Conservation (phyloP, 1,140 invertebrate genomes). For the Choristoneura fumiferana region DNA sequence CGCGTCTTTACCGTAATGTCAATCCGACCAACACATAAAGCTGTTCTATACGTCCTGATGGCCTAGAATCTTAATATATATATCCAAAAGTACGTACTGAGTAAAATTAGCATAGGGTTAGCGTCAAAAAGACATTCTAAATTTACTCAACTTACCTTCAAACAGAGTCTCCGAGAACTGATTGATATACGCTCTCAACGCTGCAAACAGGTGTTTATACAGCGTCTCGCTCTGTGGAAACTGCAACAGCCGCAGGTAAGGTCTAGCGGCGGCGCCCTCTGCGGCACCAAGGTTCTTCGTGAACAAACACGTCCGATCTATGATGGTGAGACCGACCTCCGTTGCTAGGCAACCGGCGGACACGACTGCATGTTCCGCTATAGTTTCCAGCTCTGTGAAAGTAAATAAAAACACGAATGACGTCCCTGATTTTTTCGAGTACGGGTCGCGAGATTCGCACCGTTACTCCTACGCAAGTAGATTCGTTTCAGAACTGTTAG, state of each 20-base stretch:
- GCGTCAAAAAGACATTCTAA: too few relatives aligned
- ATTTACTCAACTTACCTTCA: conserved; percentile 81
- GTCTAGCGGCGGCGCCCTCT: conserved; percentile 88
- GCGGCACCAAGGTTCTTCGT: conserved; percentile 87
- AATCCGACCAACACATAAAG: too few relatives aligned
- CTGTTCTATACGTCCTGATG: too few relatives aligned
- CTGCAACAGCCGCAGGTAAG: conserved; percentile 91
- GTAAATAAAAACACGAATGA: too few relatives aligned
- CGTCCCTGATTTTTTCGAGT: too few relatives aligned
- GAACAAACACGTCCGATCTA: conserved; percentile 92
- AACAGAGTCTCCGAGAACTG: conserved; percentile 91
- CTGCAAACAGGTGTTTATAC: conserved; percentile 94
- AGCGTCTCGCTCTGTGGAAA: conserved; percentile 94
- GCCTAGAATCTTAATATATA: too few relatives aligned
- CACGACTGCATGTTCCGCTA: conserved; percentile 82
- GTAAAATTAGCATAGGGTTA: too few relatives aligned
- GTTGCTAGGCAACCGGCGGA: conserved; percentile 93
- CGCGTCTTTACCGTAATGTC: too few relatives aligned
- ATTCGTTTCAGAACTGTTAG: too few relatives aligned
- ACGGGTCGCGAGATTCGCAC: too few relatives aligned
- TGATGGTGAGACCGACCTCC: conserved; percentile 91
- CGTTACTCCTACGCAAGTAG: too few relatives aligned
- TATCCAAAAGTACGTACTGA: too few relatives aligned
- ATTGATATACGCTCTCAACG: conserved; percentile 93
- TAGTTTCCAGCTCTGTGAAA: conserved; percentile 79